phyloP scores from a whole-genome alignment of 2,888 invertebrate genomes.

The Diplazon laetatorius region DNA sequence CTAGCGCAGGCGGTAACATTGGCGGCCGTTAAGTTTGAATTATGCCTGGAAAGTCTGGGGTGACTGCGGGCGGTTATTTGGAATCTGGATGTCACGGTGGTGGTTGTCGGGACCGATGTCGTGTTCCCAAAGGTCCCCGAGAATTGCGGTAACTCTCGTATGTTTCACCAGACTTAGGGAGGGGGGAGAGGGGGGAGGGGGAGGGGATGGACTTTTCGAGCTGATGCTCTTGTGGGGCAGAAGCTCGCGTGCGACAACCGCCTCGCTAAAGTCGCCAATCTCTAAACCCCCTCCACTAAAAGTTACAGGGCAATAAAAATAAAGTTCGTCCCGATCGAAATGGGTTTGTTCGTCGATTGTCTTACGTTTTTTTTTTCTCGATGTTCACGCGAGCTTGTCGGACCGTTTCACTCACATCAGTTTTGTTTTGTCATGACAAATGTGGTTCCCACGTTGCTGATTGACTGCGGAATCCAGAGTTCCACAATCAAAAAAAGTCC shows the following conservation, averaged over 20 bases:
- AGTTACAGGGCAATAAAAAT: slow-evolving; percentile 21
- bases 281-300: background rate
- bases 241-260: background rate
- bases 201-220: slow-evolving; percentile 30
- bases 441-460: too few species aligned
- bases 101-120: slow-evolving; percentile 25
- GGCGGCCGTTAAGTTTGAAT: slow-evolving; percentile 47
- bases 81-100: slow-evolving; percentile 22
- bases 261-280: background rate
- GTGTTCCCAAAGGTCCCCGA: background rate
- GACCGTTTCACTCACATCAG: background rate
- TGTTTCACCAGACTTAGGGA: slow-evolving; percentile 1
- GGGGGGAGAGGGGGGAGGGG: too few species aligned
- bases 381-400: slow-evolving; percentile 1
- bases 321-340: slow-evolving; percentile 31
- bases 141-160: slow-evolving; percentile 10
- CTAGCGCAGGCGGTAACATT: slow-evolving; percentile 24
- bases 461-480: too few species aligned
- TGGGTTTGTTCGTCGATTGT: slow-evolving; percentile 9
- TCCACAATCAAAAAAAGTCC: too few species aligned
- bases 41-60: slow-evolving; percentile 35
- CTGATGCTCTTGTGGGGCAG: slow-evolving; percentile 16
- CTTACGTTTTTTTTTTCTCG: background rate
- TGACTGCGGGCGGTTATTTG: slow-evolving; percentile 38
- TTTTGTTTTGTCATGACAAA: too few species aligned